A percentile compares a stretch with the other conserved stretches of the same genome.
Evolutionary conservation across 2,797 vertebrate species (phyloP).

Genomic region (Cryptoblepharus egeriae): DNA sequence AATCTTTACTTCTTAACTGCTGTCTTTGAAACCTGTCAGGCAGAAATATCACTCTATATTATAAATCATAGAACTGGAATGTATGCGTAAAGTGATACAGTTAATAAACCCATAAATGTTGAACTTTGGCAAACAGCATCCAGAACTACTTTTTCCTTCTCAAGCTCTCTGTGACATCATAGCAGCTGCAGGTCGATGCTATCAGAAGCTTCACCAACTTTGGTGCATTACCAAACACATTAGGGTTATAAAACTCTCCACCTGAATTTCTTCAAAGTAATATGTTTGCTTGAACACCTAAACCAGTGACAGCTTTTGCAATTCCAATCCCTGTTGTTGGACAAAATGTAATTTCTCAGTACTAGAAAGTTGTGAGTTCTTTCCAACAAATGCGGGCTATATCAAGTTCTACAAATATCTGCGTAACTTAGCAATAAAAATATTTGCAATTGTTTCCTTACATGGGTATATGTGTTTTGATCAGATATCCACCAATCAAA

Average conservation of each 20-base stretch:
- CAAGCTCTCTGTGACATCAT: background rate
- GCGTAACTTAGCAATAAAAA: background rate
- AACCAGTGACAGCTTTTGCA: background rate
- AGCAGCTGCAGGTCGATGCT: background rate
- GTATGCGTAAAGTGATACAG: too few species aligned
- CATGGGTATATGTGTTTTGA: background rate
- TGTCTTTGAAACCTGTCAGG: too few species aligned
- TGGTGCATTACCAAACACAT: background rate
- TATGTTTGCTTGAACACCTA: background rate
- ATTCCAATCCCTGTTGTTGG: background rate
- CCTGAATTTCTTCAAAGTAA: background rate
- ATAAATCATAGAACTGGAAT: too few species aligned
- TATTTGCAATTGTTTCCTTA: background rate
- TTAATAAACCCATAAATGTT: too few species aligned
- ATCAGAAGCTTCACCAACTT: background rate
- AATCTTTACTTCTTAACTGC: too few species aligned
- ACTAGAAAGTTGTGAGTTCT: background rate
- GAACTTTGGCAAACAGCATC: background rate
- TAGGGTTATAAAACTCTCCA: background rate
- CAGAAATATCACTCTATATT: too few species aligned
- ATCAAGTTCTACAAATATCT: accelerated
- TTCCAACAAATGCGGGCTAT: background rate
- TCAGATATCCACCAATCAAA: background rate
- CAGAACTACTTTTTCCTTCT: background rate
- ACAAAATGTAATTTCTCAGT: background rate